Conservation (phyloP, 1,140 invertebrate species). For the Ceratosolen solmsi region DNA sequence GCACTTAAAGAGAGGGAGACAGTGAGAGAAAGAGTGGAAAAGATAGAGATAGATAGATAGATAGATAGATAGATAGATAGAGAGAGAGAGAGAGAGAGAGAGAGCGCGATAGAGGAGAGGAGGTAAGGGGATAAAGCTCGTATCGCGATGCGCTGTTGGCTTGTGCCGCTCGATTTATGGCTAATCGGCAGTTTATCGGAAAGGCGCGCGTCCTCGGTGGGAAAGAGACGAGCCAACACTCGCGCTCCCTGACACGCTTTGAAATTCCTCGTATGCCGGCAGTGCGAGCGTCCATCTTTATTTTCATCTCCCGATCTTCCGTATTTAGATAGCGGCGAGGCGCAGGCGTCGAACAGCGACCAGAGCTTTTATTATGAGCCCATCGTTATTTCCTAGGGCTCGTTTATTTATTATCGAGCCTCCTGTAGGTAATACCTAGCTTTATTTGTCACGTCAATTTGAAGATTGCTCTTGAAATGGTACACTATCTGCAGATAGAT, state of each 20-base stretch:
- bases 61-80: no score
- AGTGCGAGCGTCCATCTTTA: background rate
- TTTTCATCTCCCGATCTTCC: background rate
- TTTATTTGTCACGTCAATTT: no score
- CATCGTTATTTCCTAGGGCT: no score
- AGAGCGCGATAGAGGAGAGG: background rate
- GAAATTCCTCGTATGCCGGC: slow-evolving; percentile 13
- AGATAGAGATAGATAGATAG: no score
- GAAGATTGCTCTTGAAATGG: no score
- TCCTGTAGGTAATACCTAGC: no score
- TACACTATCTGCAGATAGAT: no score
- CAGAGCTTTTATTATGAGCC: background rate
- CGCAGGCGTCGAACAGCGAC: background rate
- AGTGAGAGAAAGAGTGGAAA: no score
- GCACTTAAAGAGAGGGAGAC: no score
- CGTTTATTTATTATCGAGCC: no score
- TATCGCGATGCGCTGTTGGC: slow-evolving; percentile 3
- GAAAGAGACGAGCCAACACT: slow-evolving; percentile 49
- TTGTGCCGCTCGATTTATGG: slow-evolving; percentile 21
- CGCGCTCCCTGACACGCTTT: slow-evolving; percentile 8
- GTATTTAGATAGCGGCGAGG: background rate
- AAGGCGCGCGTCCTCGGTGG: slow-evolving; percentile 17
- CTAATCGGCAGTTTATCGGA: slow-evolving; percentile 39
- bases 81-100: no score
- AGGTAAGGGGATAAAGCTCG: background rate